phyloP scores from a whole-genome alignment of 2,113 vertebrate species.

The Prunella himalayana region DNA sequence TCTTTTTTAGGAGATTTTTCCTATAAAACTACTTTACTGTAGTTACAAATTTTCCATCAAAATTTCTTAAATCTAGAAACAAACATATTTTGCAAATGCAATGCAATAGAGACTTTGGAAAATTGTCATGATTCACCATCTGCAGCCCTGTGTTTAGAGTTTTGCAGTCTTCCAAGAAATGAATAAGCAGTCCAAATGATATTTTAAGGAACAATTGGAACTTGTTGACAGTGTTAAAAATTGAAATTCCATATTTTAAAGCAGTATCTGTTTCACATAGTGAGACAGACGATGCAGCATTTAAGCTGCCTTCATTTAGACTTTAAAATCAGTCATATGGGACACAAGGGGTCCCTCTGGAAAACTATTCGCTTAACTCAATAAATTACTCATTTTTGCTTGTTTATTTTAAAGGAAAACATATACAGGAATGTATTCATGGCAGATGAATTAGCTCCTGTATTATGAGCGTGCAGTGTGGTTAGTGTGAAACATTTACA shows the following conservation, averaged over 20 bases:
- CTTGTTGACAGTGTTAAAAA: background rate
- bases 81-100: background rate
- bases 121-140: background rate
- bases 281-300: background rate
- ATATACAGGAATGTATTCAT: constrained; percentile 55
- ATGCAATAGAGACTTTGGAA: background rate
- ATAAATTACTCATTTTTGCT: constrained; percentile 53
- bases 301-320: background rate
- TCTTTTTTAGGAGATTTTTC: background rate
- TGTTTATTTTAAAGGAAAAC: constrained; percentile 52
- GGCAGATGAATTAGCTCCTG: constrained; percentile 62
- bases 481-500: constrained; percentile 35
- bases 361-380: constrained; percentile 11
- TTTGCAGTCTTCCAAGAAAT: background rate
- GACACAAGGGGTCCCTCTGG: constrained; percentile 11
- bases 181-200: background rate
- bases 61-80: background rate
- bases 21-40: background rate
- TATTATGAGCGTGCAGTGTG: constrained; percentile 22
- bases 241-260: constrained; percentile 34
- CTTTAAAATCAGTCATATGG: constrained; percentile 8
- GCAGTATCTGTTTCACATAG: background rate
- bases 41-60: background rate
- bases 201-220: constrained; percentile 33
- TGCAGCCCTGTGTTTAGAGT: background rate